Conservation (phyloP, 2,888 invertebrate species). For the Agrotis clavis region DNA sequence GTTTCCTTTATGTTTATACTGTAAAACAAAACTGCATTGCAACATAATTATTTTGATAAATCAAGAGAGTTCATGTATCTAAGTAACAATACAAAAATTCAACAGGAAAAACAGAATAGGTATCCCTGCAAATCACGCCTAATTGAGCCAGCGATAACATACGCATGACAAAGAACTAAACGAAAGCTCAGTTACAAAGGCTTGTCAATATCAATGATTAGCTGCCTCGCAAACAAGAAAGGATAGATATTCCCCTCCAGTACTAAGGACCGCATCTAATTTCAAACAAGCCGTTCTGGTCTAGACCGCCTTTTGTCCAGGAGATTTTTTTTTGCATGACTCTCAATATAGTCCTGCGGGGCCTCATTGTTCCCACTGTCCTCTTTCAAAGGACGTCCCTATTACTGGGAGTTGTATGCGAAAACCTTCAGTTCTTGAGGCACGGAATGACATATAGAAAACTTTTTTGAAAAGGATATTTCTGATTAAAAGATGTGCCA, state of each 20-base stretch:
- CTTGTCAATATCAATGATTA: slow-evolving; percentile 50
- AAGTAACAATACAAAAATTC: not conserved
- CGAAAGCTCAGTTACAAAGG: slow-evolving; percentile 12
- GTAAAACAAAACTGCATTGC: not conserved
- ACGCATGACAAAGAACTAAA: slow-evolving; percentile 20
- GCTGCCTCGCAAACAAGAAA: slow-evolving; percentile 51
- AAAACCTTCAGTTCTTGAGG: slow-evolving; percentile 60
- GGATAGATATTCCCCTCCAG: slow-evolving; percentile 30
- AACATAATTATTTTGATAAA: not conserved
- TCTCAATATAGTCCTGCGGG: slow-evolving; percentile 79
- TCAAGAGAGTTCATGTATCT: not conserved
- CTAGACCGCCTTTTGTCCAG: slow-evolving; percentile 79
- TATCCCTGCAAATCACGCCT: not conserved
- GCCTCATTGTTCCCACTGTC: slow-evolving; percentile 79
- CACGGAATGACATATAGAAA: slow-evolving; percentile 36
- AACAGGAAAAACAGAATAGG: not conserved
- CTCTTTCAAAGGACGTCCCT: slow-evolving; percentile 71
- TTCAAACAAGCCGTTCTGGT: slow-evolving; percentile 77
- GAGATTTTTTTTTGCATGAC: slow-evolving; percentile 77
- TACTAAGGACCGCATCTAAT: slow-evolving; percentile 72
- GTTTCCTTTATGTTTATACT: not conserved
- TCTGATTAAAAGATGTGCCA: not conserved
- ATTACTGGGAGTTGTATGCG: slow-evolving; percentile 63
- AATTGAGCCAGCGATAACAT: not conserved
- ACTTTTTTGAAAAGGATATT: slow-evolving; percentile 25